Evolutionary conservation across 1,140 invertebrate genomes (phyloP).

Genomic region (Antheraea pernyi): DNA sequence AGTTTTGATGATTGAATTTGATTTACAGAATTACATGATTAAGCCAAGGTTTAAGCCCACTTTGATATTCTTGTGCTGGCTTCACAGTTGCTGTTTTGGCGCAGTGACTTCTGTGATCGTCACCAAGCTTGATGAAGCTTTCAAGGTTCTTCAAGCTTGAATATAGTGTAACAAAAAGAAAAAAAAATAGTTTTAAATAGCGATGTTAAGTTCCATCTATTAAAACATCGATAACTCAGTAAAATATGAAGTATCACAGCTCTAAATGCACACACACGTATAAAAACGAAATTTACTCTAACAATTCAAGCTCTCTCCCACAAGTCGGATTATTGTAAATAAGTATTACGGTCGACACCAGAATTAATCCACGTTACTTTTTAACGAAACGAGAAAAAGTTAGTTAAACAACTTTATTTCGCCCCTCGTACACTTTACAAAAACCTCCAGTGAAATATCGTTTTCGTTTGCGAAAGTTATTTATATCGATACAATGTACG

Average conservation of each 20-base stretch:
- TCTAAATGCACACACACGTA: slow-evolving; percentile 36
- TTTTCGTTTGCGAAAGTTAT: slow-evolving; percentile 59
- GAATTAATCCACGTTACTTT: slow-evolving; percentile 71
- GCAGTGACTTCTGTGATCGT: too few relatives aligned
- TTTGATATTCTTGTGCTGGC: too few relatives aligned
- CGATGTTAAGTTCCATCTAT: too few relatives aligned
- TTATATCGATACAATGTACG: slow-evolving; percentile 75
- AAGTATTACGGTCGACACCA: slow-evolving; percentile 67
- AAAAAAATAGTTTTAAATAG: too few relatives aligned
- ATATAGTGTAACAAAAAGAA: too few relatives aligned
- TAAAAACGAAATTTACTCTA: slow-evolving; percentile 69
- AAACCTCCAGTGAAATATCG: slow-evolving; percentile 67
- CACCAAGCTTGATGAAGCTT: too few relatives aligned
- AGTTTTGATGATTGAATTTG: too few relatives aligned
- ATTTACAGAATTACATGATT: too few relatives aligned
- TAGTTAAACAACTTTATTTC: slow-evolving; percentile 58
- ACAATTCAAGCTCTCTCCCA: slow-evolving; percentile 65
- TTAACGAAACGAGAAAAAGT: slow-evolving; percentile 74
- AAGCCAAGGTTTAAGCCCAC: too few relatives aligned
- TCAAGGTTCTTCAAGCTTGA: too few relatives aligned
- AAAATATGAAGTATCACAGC: slow-evolving; percentile 21
- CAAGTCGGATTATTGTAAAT: slow-evolving; percentile 78
- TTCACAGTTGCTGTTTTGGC: too few relatives aligned
- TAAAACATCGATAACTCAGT: neutral
- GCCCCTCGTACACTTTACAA: slow-evolving; percentile 42